Conservation (phyloP, 2,888 invertebrate species). For the Choristoneura rosaceana region DNA sequence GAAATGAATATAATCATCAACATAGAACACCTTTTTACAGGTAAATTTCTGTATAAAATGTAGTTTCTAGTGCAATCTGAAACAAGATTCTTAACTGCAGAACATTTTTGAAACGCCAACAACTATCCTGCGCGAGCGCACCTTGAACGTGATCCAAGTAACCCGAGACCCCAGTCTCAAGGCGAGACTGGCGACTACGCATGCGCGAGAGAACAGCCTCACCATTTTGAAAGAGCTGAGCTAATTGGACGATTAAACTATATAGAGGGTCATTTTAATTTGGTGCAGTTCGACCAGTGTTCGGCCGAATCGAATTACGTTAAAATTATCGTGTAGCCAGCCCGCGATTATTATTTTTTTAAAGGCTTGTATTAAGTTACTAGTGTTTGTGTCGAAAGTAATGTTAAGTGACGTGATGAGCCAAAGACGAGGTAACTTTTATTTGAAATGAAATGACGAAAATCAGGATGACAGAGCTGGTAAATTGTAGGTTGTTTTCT, state of each 20-base stretch:
- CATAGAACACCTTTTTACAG: neutral
- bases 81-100: slow-evolving; percentile 47
- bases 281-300: slow-evolving; percentile 75
- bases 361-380: slow-evolving; percentile 70
- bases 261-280: slow-evolving; percentile 59
- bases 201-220: slow-evolving; percentile 61
- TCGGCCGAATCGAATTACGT: slow-evolving; percentile 81
- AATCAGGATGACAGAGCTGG: too few species aligned
- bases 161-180: slow-evolving; percentile 79
- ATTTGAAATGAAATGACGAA: neutral
- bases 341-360: slow-evolving; percentile 80
- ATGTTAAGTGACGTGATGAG: slow-evolving; percentile 23
- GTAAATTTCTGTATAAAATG: neutral
- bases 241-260: slow-evolving; percentile 47
- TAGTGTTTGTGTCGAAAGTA: slow-evolving; percentile 55
- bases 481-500: too few species aligned
- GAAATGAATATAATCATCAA: neutral
- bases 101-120: slow-evolving; percentile 63
- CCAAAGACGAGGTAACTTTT: neutral
- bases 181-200: slow-evolving; percentile 73
- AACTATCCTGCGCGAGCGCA: slow-evolving; percentile 67
- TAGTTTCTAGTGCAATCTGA: neutral
- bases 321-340: slow-evolving; percentile 82
- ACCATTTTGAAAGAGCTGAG: slow-evolving; percentile 67
- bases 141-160: slow-evolving; percentile 85